Evolutionary conservation across 2,797 vertebrate genomes (phyloP).

Genomic region (Hydrocynus forskahlii): DNA sequence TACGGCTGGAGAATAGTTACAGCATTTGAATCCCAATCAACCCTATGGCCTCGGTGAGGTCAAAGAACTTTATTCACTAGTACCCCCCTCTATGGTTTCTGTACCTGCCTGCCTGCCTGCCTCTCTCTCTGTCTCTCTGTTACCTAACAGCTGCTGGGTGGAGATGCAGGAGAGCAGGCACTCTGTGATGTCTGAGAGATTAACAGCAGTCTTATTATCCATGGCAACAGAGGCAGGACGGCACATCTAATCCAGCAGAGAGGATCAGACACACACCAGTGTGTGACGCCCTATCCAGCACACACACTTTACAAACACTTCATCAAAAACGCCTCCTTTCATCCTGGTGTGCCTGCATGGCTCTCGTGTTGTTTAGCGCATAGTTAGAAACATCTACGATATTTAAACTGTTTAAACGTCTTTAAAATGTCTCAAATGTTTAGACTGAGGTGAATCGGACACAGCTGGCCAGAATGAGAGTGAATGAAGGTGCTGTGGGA

Average conservation of each 20-base stretch:
- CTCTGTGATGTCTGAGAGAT: slow-evolving; percentile 25
- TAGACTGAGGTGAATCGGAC: no score
- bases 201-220: slow-evolving; percentile 43
- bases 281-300: slow-evolving; percentile 17
- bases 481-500: no score
- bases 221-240: slow-evolving; percentile 34
- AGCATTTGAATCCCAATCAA: no score
- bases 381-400: neutral
- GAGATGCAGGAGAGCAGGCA: neutral
- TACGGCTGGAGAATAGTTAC: no score
- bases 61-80: neutral
- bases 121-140: neutral
- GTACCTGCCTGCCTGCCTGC: neutral
- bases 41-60: no score
- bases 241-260: slow-evolving; percentile 2
- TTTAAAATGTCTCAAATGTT: no score
- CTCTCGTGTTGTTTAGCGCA: neutral
- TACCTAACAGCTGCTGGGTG: neutral
- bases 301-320: slow-evolving; percentile 32
- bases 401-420: neutral
- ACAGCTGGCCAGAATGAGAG: no score
- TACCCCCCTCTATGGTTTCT: neutral
- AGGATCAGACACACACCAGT: slow-evolving; percentile 6
- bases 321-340: neutral
- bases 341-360: neutral